These are phyloP conservation scores for Lytechinus pictus DNA, from an alignment of 35 echinoderm and acorn worm genomes.

Conservation along the genomic window DNA sequence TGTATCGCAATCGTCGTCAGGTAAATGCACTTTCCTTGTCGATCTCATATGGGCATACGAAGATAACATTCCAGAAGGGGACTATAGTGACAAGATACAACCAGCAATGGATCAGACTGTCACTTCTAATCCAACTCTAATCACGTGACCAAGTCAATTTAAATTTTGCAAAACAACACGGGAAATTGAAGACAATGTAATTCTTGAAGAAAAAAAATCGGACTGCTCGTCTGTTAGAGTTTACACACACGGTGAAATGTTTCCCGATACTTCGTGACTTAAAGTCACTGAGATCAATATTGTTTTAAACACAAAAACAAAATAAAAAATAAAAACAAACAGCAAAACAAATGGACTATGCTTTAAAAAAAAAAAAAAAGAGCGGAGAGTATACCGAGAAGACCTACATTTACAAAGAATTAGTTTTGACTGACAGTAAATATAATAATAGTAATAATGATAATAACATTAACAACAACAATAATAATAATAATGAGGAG, in stretches of 20 bases:
- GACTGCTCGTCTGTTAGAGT: too few species aligned
- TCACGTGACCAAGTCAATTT: neutral
- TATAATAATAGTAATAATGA: too few species aligned
- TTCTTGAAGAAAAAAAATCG: neutral
- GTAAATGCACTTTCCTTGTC: neutral
- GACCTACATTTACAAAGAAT: neutral
- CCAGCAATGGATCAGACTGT: neutral
- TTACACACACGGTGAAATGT: neutral
- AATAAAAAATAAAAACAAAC: neutral
- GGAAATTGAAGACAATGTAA: neutral
- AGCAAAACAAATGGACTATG: neutral
- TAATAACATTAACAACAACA: neutral
- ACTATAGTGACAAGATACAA: neutral
- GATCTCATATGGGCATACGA: neutral
- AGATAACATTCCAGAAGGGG: neutral
- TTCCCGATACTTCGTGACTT: neutral
- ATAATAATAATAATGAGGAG: neutral
- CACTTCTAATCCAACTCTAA: neutral
- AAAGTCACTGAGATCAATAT: neutral
- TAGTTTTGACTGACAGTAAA: neutral
- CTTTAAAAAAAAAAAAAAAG: too few species aligned
- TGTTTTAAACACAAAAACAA: neutral
- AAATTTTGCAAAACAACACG: neutral
- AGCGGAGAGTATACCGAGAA: neutral
- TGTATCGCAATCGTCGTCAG: neutral